Conservation (phyloP, 2,797 vertebrate genomes). For the Sebastes melanostomus region DNA sequence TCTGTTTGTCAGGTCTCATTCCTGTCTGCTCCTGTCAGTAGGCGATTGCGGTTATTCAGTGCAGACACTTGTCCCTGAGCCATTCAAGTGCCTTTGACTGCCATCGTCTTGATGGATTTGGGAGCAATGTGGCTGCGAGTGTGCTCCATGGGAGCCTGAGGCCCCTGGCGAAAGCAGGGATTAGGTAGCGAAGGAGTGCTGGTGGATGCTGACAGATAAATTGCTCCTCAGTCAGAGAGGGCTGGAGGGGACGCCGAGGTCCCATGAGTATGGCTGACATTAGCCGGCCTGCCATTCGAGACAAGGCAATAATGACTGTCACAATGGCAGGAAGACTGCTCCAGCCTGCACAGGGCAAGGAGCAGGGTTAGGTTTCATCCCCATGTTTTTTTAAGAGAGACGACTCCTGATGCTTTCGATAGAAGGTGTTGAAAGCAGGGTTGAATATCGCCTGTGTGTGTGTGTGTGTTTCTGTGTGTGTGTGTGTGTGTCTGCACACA, state of each 20-base stretch:
- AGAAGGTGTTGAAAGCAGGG: slow-evolving; percentile 79
- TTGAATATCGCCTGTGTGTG: slow-evolving; percentile 61
- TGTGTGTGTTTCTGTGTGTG: slow-evolving; percentile 9
- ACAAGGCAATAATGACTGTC: slow-evolving; percentile 73
- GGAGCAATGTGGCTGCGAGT: slow-evolving; percentile 57
- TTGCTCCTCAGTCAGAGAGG: slow-evolving; percentile 78
- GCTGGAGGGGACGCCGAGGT: slow-evolving; percentile 69
- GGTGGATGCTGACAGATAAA: slow-evolving; percentile 84
- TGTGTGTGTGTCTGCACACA: slow-evolving; percentile 6
- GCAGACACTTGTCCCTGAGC: slow-evolving; percentile 70
- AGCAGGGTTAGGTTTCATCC: slow-evolving; percentile 80
- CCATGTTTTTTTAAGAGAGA: slow-evolving; percentile 76
- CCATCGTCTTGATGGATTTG: slow-evolving; percentile 64
- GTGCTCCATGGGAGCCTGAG: slow-evolving; percentile 58
- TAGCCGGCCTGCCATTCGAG: slow-evolving; percentile 75
- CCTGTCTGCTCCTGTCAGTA: slow-evolving; percentile 55
- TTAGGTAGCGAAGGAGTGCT: slow-evolving; percentile 73
- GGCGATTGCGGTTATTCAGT: slow-evolving; percentile 55
- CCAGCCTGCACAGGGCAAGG: slow-evolving; percentile 68
- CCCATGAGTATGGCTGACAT: slow-evolving; percentile 73
- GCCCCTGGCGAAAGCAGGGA: slow-evolving; percentile 71
- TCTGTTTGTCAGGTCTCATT: slow-evolving; percentile 31
- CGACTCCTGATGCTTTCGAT: slow-evolving; percentile 74
- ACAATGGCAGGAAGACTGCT: slow-evolving; percentile 81
- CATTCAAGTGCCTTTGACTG: slow-evolving; percentile 58